Conservation (phyloP, 2,888 invertebrate genomes). For the Plusia festucae region DNA sequence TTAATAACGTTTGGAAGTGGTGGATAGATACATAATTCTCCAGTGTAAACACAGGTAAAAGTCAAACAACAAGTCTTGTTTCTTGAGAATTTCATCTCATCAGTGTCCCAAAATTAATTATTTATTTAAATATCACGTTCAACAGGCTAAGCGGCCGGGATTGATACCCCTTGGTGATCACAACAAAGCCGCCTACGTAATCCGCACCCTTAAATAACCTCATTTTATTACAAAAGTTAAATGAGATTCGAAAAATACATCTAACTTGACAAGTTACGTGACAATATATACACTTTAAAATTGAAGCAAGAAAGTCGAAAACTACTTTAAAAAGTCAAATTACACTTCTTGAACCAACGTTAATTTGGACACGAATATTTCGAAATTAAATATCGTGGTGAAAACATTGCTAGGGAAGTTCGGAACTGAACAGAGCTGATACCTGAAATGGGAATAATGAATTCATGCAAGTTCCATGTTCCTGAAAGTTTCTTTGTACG, state of each 20-base stretch:
- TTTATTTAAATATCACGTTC: too few relatives aligned
- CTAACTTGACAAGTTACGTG: neutral
- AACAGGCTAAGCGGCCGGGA: neutral
- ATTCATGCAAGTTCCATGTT: slow-evolving; percentile 42
- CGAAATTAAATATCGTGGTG: slow-evolving; percentile 14
- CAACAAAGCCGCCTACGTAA: neutral
- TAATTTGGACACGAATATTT: slow-evolving; percentile 39
- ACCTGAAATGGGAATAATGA: slow-evolving; percentile 46
- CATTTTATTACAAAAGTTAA: slow-evolving; percentile 1
- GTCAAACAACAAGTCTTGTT: too few relatives aligned
- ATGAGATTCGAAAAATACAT: neutral
- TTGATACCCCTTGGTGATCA: neutral
- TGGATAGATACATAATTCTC: too few relatives aligned
- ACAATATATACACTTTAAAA: slow-evolving; percentile 4
- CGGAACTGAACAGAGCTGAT: slow-evolving; percentile 5
- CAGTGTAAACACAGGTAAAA: too few relatives aligned
- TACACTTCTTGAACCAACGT: slow-evolving; percentile 6
- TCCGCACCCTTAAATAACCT: neutral
- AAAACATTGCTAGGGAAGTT: slow-evolving; percentile 26
- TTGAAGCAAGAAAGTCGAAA: neutral
- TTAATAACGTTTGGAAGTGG: too few relatives aligned
- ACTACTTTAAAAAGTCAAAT: slow-evolving; percentile 1
- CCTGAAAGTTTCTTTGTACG: slow-evolving; percentile 18
- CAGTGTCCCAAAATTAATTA: too few relatives aligned
- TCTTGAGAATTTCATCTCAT: too few relatives aligned